Percentiles rank a stretch among this genome's conserved stretches.
Conservation (phyloP, 1,140 invertebrate species). For the Plectrocnemia conspersa region DNA sequence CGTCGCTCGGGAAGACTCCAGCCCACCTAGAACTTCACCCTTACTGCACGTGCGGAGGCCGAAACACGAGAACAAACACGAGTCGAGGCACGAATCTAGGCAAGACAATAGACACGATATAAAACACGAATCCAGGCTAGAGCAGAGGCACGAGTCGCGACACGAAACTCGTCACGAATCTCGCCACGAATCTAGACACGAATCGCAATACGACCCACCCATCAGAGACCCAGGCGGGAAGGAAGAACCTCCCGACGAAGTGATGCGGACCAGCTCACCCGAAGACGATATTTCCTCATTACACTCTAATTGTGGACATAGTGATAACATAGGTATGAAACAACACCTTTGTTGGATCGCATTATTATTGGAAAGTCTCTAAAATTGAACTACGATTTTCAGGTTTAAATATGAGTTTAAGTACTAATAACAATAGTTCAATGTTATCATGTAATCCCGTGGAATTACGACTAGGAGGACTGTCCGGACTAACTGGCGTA, state of each 20-base stretch:
- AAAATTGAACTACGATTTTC: too few relatives aligned
- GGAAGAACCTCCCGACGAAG: constrained; percentile 51
- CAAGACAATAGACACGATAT: constrained; percentile 40
- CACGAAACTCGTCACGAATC: constrained; percentile 43
- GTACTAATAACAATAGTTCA: constrained; percentile 44
- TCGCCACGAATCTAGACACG: constrained; percentile 37
- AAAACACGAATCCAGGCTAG: constrained; percentile 37
- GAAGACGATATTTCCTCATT: constrained; percentile 49
- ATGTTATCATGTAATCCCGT: constrained; percentile 45
- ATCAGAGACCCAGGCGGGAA: constrained; percentile 37
- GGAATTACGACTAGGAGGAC: constrained; percentile 45
- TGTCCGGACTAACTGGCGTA: constrained; percentile 44
- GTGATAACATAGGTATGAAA: constrained; percentile 47
- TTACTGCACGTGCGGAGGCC: constrained; percentile 45
- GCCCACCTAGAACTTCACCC: constrained; percentile 49
- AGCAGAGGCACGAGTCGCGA: constrained; percentile 40
- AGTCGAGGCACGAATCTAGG: constrained; percentile 40
- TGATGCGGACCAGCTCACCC: constrained; percentile 47
- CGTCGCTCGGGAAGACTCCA: constrained; percentile 41
- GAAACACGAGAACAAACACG: constrained; percentile 37
- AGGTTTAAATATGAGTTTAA: constrained; percentile 53
- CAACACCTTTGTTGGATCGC: too few relatives aligned
- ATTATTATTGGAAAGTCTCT: too few relatives aligned
- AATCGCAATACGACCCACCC: constrained; percentile 40
- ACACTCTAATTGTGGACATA: constrained; percentile 50